Percentiles rank a stretch among this genome's conserved stretches.
Evolutionary conservation across 2,888 invertebrate species (phyloP).

Genomic region (Biston stratarius): DNA sequence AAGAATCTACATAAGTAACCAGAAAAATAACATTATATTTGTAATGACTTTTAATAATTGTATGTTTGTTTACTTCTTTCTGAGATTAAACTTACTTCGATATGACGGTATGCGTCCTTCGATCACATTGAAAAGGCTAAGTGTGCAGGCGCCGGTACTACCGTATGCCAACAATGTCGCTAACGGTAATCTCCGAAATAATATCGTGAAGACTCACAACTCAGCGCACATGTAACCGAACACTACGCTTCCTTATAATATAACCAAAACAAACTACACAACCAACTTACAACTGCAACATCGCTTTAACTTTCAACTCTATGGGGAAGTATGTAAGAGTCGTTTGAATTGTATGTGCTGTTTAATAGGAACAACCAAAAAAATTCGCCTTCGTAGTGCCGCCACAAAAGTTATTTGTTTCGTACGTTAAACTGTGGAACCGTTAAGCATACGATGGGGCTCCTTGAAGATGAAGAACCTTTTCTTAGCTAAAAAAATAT

Average conservation of each 20-base stretch:
- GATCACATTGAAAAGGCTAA: conserved; percentile 40
- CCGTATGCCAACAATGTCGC: conserved; percentile 49
- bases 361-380: conserved; percentile 51
- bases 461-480: conserved; percentile 15
- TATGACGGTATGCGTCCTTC: conserved; percentile 27
- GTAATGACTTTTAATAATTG: neutral
- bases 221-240: conserved; percentile 71
- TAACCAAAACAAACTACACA: conserved; percentile 57
- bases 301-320: conserved; percentile 20
- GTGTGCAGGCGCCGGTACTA: conserved; percentile 24
- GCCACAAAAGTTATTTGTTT: conserved; percentile 75
- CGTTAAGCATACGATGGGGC: conserved; percentile 71
- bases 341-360: neutral
- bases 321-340: neutral
- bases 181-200: conserved; percentile 69
- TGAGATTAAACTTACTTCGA: neutral
- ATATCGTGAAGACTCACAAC: conserved; percentile 63
- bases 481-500: conserved; percentile 1
- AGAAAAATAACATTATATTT: too few species aligned
- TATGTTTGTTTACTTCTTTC: neutral
- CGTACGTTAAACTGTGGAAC: conserved; percentile 71
- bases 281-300: conserved; percentile 30
- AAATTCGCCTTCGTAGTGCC: conserved; percentile 67
- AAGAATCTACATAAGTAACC: too few species aligned
- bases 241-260: conserved; percentile 71